These are phyloP conservation scores for Corythornis madagascariensis DNA, from an alignment of 2,113 vertebrate species.

Conservation along the genomic window DNA sequence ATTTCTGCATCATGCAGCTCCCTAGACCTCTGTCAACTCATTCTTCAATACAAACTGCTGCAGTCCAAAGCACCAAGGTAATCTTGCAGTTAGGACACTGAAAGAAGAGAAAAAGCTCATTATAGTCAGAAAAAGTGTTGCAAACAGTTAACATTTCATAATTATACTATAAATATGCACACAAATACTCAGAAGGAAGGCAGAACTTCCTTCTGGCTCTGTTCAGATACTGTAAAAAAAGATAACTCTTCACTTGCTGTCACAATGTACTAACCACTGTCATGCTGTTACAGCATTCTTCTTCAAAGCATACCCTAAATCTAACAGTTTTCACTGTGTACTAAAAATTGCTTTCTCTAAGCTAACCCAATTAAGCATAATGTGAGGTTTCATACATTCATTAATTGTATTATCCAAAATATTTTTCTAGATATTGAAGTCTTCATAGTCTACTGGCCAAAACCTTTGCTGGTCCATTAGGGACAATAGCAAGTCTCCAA, in stretches of 20 bases:
- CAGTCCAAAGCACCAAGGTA: background rate
- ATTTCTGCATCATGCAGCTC: background rate
- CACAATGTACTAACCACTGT: background rate
- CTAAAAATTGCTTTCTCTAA: background rate
- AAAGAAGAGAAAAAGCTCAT: background rate
- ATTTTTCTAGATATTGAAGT: background rate
- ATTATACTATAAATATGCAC: background rate
- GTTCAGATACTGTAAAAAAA: background rate
- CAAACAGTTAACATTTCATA: background rate
- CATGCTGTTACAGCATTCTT: background rate
- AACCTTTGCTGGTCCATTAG: background rate
- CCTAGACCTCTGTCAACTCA: background rate
- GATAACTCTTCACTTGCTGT: background rate
- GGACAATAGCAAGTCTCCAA: background rate
- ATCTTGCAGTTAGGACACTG: background rate
- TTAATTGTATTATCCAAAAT: background rate
- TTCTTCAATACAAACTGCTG: background rate
- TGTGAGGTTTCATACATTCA: background rate
- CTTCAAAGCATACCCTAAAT: background rate
- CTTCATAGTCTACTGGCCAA: background rate
- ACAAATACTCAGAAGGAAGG: background rate
- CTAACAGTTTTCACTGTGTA: background rate
- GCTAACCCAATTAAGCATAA: background rate
- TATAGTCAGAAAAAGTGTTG: background rate
- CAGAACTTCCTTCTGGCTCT: slow-evolving; percentile 27